These are phyloP conservation scores for Arenicola marina DNA, from an alignment of 2,888 invertebrate species.

Conservation along the genomic window DNA sequence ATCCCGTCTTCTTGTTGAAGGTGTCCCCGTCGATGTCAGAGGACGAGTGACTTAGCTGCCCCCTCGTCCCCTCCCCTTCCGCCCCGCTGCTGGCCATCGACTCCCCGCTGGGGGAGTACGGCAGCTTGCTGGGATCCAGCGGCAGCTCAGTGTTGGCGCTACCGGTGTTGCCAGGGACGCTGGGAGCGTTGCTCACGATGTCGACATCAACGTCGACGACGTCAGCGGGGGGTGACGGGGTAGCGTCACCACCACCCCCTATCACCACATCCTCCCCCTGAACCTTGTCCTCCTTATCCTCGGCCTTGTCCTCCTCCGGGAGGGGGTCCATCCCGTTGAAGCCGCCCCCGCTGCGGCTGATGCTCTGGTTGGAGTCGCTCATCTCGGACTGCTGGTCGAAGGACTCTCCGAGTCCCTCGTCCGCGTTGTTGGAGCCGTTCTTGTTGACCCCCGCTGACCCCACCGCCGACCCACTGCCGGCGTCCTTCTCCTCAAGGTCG, in stretches of 20 bases:
- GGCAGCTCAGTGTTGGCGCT: not conserved
- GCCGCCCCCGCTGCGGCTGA: not conserved
- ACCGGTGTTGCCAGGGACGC: not conserved
- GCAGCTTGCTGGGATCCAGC: not conserved
- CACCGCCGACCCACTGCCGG: too few species aligned
- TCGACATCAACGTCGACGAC: too few species aligned
- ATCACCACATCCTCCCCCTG: not conserved
- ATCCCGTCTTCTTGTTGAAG: not conserved
- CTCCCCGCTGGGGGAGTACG: not conserved
- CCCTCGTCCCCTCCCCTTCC: too few species aligned
- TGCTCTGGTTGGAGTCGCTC: conserved; percentile 22
- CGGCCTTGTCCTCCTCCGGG: not conserved
- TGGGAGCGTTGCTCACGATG: not conserved
- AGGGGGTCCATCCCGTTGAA: not conserved
- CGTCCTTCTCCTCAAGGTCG: not conserved
- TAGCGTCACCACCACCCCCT: not conserved
- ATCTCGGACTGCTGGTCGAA: conserved; percentile 37
- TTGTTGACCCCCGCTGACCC: not conserved
- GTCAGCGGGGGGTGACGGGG: too few species aligned
- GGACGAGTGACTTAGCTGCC: too few species aligned
- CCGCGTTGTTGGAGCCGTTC: conserved; percentile 8
- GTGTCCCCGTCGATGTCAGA: not conserved
- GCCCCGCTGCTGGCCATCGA: not conserved
- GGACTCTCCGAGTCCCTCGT: conserved; percentile 40
- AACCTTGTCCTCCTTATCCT: not conserved